A percentile compares a stretch with the other conserved stretches of the same genome.
Evolutionary conservation across 2,888 invertebrate species (phyloP).

Genomic region (Cancer borealis): DNA sequence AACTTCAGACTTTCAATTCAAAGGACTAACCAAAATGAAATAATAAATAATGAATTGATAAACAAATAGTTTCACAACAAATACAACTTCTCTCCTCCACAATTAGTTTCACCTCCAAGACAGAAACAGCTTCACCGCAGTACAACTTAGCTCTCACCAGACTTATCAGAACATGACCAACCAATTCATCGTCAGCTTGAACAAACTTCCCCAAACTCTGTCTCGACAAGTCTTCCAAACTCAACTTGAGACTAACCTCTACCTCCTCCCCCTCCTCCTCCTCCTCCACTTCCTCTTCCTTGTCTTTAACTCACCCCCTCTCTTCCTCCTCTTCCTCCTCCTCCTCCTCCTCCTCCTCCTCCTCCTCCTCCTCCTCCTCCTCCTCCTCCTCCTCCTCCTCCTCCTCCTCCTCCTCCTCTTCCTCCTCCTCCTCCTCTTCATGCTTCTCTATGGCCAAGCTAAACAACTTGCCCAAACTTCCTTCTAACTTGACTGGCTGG

Average conservation of each 20-base stretch:
- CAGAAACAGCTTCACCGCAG: neutral
- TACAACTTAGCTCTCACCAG: neutral
- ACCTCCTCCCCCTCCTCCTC: neutral
- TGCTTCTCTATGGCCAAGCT: conserved; percentile 14
- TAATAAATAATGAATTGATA: neutral
- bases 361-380: neutral
- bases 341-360: neutral
- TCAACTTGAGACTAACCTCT: conserved; percentile 21
- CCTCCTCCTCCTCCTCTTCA: conserved; percentile 29
- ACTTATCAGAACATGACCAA: conserved; percentile 23
- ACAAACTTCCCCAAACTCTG: neutral
- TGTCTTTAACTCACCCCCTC: neutral
- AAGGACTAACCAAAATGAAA: neutral
- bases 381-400: neutral
- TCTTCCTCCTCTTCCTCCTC: neutral
- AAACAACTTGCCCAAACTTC: conserved; percentile 11
- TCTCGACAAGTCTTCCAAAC: neutral
- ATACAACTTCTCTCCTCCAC: conserved; percentile 9
- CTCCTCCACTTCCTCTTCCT: neutral
- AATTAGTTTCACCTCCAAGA: neutral
- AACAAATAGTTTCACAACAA: neutral
- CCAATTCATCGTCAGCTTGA: conserved; percentile 15
- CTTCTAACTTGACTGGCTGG: neutral
- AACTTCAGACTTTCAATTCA: neutral
- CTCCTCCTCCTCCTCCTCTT: neutral